Conservation (phyloP, 2,888 invertebrate species). For the Andrena trimmerana region DNA sequence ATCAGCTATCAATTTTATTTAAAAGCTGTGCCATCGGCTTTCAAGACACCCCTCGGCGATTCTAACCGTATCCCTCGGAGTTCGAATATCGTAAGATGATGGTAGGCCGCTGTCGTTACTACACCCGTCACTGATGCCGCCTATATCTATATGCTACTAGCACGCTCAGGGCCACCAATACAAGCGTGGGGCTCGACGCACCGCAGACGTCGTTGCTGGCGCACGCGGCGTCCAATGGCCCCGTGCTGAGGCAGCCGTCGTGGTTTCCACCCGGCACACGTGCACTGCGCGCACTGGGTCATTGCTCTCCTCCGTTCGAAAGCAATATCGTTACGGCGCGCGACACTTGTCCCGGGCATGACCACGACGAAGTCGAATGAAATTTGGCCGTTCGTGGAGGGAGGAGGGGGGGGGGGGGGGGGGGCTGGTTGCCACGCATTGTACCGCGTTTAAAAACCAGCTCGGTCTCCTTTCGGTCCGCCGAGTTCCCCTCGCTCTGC, state of each 20-base stretch:
- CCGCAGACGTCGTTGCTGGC: constrained; percentile 40
- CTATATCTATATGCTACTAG: not conserved
- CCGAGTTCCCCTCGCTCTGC: not conserved
- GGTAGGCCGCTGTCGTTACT: constrained; percentile 10
- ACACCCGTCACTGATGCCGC: not conserved
- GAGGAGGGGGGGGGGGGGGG: no score
- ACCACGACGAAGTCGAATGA: constrained; percentile 46
- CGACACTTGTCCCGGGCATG: constrained; percentile 67
- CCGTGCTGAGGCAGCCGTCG: constrained; percentile 78
- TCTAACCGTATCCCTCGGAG: not conserved
- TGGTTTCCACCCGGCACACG: constrained; percentile 81
- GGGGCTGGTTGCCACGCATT: not conserved
- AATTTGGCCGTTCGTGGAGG: constrained; percentile 30
- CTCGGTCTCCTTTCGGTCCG: constrained; percentile 1
- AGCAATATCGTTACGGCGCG: constrained; percentile 76
- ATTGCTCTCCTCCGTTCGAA: constrained; percentile 81
- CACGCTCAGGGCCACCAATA: constrained; percentile 24
- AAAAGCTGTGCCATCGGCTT: not conserved
- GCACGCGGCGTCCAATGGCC: constrained; percentile 80
- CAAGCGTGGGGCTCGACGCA: constrained; percentile 25
- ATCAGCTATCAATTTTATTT: not conserved
- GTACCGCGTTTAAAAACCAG: constrained; percentile 12
- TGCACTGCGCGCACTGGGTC: constrained; percentile 82
- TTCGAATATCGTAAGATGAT: constrained; percentile 24
- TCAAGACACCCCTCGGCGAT: not conserved